Evolutionary conservation across 2,113 vertebrate genomes (phyloP).

Genomic region (Esox niger): DNA sequence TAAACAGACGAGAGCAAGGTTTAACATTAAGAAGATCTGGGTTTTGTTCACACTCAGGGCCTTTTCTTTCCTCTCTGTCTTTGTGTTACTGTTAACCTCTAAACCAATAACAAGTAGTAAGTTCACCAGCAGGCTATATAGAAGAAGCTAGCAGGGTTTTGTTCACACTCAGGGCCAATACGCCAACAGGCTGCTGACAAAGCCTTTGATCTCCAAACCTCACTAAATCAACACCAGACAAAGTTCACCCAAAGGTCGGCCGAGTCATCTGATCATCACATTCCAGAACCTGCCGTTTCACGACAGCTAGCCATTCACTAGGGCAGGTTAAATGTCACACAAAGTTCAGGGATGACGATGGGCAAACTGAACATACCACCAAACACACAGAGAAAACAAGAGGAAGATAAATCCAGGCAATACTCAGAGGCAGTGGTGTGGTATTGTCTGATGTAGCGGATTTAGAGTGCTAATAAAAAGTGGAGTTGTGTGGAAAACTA

Average conservation of each 20-base stretch:
- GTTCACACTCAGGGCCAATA: constrained; percentile 45
- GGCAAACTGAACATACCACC: constrained; percentile 44
- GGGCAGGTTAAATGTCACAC: constrained; percentile 64
- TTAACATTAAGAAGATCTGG: neutral
- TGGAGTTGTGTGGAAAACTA: neutral
- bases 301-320: constrained; percentile 59
- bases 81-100: constrained; percentile 24
- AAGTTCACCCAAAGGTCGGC: constrained; percentile 73
- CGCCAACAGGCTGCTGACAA: constrained; percentile 50
- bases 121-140: constrained; percentile 6
- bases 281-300: constrained; percentile 64
- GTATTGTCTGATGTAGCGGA: constrained; percentile 5
- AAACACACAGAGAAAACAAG: neutral
- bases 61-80: too few species aligned
- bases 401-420: neutral
- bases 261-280: constrained; percentile 73
- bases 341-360: constrained; percentile 54
- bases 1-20: too few species aligned
- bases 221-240: constrained; percentile 76
- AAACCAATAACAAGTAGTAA: constrained; percentile 31
- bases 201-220: constrained; percentile 69
- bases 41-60: neutral
- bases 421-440: constrained; percentile 7
- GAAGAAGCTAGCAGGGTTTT: constrained; percentile 42
- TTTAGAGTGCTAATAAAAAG: constrained; percentile 23